phyloP scores from a whole-genome alignment of 2,888 invertebrate species.

The Cephus nigrinus region DNA sequence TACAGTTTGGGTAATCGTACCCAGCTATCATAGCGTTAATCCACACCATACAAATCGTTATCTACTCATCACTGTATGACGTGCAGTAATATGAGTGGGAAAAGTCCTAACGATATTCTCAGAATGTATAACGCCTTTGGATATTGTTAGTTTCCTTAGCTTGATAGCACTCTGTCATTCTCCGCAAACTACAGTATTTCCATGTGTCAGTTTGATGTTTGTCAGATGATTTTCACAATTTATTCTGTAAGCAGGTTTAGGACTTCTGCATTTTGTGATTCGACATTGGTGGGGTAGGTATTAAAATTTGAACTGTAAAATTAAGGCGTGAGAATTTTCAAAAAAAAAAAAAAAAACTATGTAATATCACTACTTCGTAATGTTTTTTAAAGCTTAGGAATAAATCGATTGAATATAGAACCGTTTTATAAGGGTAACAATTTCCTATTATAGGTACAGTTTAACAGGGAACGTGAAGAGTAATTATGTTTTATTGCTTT shows the following conservation, averaged over 20 bases:
- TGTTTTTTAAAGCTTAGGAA: background rate
- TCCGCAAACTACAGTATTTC: background rate
- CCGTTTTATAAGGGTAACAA: background rate
- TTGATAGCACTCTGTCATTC: background rate
- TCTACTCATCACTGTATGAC: background rate
- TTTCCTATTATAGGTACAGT: background rate
- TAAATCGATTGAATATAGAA: background rate
- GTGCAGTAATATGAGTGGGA: background rate
- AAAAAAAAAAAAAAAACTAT: background rate
- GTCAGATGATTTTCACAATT: background rate
- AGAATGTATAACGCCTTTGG: background rate
- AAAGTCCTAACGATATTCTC: background rate
- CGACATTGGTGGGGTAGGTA: background rate
- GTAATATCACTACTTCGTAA: background rate
- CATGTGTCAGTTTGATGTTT: background rate
- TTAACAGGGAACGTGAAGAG: background rate
- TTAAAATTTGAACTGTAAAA: background rate
- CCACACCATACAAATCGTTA: background rate
- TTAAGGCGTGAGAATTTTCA: background rate
- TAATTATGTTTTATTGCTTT: background rate
- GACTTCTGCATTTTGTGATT: background rate
- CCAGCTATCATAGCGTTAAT: background rate
- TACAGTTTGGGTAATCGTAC: background rate
- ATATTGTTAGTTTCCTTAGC: background rate
- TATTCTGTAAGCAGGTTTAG: background rate